These are phyloP conservation scores for Hydrozoanthus gracilis DNA, from an alignment of 92 coral and sea anemone species.

Conservation along the genomic window DNA sequence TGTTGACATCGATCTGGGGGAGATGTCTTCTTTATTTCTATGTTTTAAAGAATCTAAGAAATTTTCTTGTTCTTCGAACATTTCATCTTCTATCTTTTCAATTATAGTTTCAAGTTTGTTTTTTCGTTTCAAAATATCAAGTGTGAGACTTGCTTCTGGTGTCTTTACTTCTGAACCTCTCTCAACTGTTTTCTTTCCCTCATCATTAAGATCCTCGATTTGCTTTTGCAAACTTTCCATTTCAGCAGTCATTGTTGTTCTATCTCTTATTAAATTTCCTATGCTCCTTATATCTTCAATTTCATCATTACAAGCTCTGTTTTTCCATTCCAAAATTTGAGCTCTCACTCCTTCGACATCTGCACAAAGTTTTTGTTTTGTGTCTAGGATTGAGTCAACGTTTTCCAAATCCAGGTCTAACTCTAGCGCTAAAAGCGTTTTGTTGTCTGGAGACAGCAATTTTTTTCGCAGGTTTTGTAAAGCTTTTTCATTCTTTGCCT, in stretches of 20 bases:
- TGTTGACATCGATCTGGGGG: slow-evolving; percentile 36
- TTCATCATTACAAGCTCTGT: neutral
- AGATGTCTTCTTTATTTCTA: slow-evolving; percentile 57
- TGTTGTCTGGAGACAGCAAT: neutral
- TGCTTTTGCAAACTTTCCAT: slow-evolving; percentile 46
- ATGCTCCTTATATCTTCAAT: neutral
- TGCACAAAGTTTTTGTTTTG: neutral
- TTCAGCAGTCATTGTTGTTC: neutral
- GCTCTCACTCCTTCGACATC: neutral
- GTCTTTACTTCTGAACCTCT: neutral
- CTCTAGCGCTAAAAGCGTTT: neutral
- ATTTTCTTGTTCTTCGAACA: slow-evolving; percentile 60
- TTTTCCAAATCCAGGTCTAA: neutral
- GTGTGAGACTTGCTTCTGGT: slow-evolving; percentile 36
- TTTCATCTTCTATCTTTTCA: slow-evolving; percentile 42
- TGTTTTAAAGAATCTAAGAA: slow-evolving; percentile 61
- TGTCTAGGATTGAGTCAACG: neutral
- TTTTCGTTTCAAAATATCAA: slow-evolving; percentile 35
- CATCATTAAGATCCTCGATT: neutral
- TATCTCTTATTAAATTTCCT: slow-evolving; percentile 19
- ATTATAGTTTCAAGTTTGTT: slow-evolving; percentile 38
- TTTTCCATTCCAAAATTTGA: slow-evolving; percentile 17
- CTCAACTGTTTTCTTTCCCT: neutral
- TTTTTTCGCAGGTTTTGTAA: slow-evolving; percentile 27
- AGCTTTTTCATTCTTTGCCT: neutral